These are phyloP conservation scores for Cephalopachus bancanus DNA, from an alignment of 2,797 vertebrate species.

Conservation along the genomic window DNA sequence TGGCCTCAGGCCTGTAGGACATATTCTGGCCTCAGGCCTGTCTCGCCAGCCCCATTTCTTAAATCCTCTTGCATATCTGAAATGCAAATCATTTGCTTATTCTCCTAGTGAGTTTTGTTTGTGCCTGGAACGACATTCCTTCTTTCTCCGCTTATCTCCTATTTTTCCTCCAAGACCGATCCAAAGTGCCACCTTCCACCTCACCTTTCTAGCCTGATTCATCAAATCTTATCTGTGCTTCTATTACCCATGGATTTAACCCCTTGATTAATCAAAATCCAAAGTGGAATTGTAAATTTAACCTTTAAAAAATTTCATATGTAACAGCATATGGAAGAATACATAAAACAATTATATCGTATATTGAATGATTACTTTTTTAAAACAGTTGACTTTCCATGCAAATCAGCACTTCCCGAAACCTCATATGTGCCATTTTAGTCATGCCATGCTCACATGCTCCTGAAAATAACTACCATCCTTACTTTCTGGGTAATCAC, in stretches of 20 bases:
- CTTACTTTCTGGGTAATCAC: background rate
- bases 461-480: background rate
- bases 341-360: background rate
- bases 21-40: background rate
- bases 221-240: background rate
- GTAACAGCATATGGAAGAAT: background rate
- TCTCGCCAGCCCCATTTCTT: background rate
- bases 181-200: background rate
- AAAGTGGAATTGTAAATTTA: background rate
- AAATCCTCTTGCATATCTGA: background rate
- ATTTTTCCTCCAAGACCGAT: background rate
- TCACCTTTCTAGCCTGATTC: background rate
- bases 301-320: background rate
- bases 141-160: background rate
- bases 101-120: background rate
- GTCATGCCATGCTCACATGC: background rate
- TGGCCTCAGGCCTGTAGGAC: background rate
- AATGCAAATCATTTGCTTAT: fast-evolving
- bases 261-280: constrained; percentile 29
- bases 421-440: fast-evolving
- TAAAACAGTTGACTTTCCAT: background rate
- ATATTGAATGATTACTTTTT: background rate
- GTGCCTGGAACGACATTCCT: background rate
- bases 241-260: background rate
- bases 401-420: background rate